Percentiles rank a stretch among this genome's conserved stretches.
These are phyloP conservation scores for Timandra comae DNA, from an alignment of 2,888 invertebrate species.

Conservation along the genomic window DNA sequence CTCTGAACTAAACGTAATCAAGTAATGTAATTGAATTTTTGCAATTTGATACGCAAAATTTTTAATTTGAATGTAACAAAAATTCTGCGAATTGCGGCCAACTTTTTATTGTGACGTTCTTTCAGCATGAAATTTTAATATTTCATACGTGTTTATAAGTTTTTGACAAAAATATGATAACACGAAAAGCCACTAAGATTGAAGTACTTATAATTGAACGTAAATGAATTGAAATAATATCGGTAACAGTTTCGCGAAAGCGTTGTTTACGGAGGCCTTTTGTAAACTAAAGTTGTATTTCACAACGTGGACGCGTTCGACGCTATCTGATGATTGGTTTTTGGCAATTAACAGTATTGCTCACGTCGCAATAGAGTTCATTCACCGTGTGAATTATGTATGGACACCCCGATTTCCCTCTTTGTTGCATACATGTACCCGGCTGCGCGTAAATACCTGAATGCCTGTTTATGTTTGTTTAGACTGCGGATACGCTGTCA, in stretches of 20 bases:
- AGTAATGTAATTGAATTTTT: too few species aligned
- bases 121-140: too few species aligned
- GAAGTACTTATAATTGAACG: conserved; percentile 1
- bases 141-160: too few species aligned
- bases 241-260: conserved; percentile 9
- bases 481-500: conserved; percentile 1
- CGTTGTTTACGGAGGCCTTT: conserved; percentile 39
- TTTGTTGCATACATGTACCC: conserved; percentile 51
- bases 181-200: too few species aligned
- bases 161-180: too few species aligned
- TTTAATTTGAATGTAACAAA: too few species aligned
- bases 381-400: conserved; percentile 76
- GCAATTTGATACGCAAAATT: too few species aligned
- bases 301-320: conserved; percentile 60
- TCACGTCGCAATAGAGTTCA: conserved; percentile 70
- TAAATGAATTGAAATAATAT: conserved; percentile 10
- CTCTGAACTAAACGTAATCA: too few species aligned
- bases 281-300: conserved; percentile 71
- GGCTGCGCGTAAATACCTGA: conserved; percentile 27
- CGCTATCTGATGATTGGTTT: conserved; percentile 78
- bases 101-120: too few species aligned
- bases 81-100: too few species aligned
- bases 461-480: conserved; percentile 17
- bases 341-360: conserved; percentile 77
- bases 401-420: conserved; percentile 58